Conservation (phyloP, 2,888 invertebrate genomes). For the Perdita meconis region DNA sequence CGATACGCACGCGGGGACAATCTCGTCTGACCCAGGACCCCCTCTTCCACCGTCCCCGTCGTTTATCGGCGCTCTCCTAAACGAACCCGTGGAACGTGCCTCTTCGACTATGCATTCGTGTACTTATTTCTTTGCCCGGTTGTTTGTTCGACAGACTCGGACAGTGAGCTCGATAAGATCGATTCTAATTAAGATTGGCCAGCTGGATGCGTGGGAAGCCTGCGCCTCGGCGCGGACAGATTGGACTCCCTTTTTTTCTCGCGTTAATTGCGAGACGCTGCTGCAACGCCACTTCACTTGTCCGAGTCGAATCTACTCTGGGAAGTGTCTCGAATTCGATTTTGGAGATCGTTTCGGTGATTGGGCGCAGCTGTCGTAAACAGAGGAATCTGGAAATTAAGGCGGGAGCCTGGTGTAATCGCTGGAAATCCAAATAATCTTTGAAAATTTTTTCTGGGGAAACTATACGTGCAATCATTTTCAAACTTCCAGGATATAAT, state of each 20-base stretch:
- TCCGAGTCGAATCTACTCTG: too few species aligned
- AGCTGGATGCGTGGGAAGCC: constrained; percentile 4
- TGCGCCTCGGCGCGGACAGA: background rate
- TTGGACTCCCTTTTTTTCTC: background rate
- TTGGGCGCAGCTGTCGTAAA: too few species aligned
- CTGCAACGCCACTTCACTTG: too few species aligned
- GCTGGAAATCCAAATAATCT: too few species aligned
- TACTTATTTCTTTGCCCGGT: constrained; percentile 38
- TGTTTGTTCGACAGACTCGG: constrained; percentile 12
- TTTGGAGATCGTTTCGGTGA: too few species aligned
- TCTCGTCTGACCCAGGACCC: constrained; percentile 83
- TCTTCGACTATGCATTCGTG: constrained; percentile 21
- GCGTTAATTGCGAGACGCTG: too few species aligned
- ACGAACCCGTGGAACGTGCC: constrained; percentile 15
- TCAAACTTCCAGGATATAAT: too few species aligned
- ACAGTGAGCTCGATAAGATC: constrained; percentile 21
- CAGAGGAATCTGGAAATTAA: too few species aligned
- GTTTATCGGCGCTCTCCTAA: constrained; percentile 57
- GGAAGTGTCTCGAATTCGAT: too few species aligned
- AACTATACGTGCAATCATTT: too few species aligned
- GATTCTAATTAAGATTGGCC: constrained; percentile 36
- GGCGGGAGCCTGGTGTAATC: too few species aligned
- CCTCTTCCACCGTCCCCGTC: constrained; percentile 51
- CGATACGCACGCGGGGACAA: constrained; percentile 75
- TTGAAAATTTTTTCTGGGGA: too few species aligned